Base-by-base conservation (phyloP, 2,113 vertebrate species). In the Nicator chloris region DNA sequence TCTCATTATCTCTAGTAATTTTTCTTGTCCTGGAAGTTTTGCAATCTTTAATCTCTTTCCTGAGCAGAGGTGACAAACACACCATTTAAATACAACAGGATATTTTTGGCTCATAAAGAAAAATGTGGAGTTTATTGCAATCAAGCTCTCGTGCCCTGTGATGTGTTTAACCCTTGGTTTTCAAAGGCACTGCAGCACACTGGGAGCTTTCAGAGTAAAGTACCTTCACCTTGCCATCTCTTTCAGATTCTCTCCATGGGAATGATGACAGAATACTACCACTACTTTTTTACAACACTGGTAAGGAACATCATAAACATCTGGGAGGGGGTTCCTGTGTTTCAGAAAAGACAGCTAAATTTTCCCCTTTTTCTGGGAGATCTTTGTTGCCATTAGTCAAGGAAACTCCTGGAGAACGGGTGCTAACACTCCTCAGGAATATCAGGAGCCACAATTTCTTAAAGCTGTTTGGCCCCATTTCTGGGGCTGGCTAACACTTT, bases 211-310 rank as follows among this genome's bases (percentile, higher is more conserved):
- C n/a, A 49, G 28, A 56, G 16, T 23, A 10, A 87, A 76, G 28
- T 22, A 35, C 31, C 49, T 45, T 82, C 66, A 69, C 27, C 35
- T 88, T 81, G 81, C 61, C 63, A 68, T 95, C 45, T 92, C 89
- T 95, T 93, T 28, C 96, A 99, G 99, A 98, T 99, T 88, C 98
- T 99, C 49, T 99, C 99, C 81, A 99, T 99, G 99, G 99, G 99
- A 68, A 99, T 99, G 99, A 99, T 99, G 99, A 99, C 99, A 1
- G 99, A 99, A 93, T 99, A 99, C 91, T 99, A 99, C 92, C 99
- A 99, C 95, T 99, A 99, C 97, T 99, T 99, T 97, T 99, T 99
- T 96, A 99, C 99, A 54, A 99, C 99, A 26, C 93, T 99, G 98
- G 99, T 99, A 98, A 99, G 99, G 49, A 60, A 27, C 16, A 12